Evolutionary conservation across 2,113 vertebrate species (phyloP).

Genomic region (Oncorhynchus masou): DNA sequence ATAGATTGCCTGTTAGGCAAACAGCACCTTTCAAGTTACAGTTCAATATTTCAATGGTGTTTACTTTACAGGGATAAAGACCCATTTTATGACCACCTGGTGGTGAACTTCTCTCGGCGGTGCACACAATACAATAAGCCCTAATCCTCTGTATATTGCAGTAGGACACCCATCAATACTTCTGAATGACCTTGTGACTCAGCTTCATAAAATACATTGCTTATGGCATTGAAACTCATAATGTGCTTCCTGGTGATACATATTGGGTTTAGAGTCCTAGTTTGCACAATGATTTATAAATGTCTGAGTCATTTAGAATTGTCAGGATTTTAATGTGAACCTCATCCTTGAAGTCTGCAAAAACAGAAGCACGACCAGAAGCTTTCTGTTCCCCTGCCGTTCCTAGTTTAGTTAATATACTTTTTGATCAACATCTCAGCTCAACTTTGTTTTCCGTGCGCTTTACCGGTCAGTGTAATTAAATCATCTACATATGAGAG

Average conservation of each 20-base stretch:
- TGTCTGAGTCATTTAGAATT: not conserved
- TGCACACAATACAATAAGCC: constrained; percentile 36
- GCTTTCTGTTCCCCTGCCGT: not conserved
- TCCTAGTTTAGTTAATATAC: not conserved
- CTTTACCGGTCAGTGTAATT: not conserved
- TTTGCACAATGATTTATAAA: not conserved
- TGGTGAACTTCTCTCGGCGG: constrained; percentile 40
- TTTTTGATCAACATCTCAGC: constrained; percentile 5
- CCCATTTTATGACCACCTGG: constrained; percentile 44
- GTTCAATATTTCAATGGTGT: constrained; percentile 26
- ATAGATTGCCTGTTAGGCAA: constrained; percentile 31
- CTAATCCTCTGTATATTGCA: constrained; percentile 52
- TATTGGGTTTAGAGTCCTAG: not conserved
- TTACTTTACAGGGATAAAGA: constrained; percentile 28
- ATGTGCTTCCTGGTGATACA: not conserved
- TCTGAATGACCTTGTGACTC: constrained; percentile 40
- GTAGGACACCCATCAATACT: constrained; percentile 48
- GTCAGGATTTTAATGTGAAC: not conserved
- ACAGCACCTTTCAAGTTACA: constrained; percentile 18
- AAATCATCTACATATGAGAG: not conserved
- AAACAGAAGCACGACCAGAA: not conserved
- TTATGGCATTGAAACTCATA: constrained; percentile 26
- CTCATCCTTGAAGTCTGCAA: not conserved
- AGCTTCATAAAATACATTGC: constrained; percentile 32
- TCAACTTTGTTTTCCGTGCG: constrained; percentile 2